Conservation (phyloP, 2,797 vertebrate genomes). For the Columba guinea region DNA sequence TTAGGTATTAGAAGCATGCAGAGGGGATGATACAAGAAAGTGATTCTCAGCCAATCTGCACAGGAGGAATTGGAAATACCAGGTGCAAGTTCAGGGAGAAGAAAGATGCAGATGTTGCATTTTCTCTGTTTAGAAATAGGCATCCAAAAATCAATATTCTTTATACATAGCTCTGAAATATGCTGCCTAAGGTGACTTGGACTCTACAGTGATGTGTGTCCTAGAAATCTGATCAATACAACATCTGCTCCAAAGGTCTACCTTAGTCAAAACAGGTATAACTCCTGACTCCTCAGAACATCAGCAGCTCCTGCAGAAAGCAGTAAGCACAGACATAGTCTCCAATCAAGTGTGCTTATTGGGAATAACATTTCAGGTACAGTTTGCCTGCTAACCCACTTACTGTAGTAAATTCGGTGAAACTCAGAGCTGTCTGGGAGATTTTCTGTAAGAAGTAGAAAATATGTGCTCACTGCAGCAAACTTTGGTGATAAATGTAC, state of each 20-base stretch:
- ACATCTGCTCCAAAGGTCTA: slow-evolving; percentile 29
- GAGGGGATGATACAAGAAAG: not conserved
- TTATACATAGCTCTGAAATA: slow-evolving; percentile 54
- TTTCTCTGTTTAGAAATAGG: slow-evolving; percentile 50
- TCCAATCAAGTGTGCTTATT: slow-evolving; percentile 15
- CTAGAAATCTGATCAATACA: slow-evolving; percentile 52
- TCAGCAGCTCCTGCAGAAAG: not conserved
- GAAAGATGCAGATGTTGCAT: slow-evolving; percentile 40
- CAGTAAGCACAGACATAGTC: not conserved
- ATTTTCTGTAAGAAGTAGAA: not conserved
- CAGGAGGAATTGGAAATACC: not conserved
- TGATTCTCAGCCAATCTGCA: not conserved
- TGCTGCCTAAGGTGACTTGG: slow-evolving; percentile 57
- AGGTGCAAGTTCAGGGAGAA: slow-evolving; percentile 33
- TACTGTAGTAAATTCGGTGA: not conserved
- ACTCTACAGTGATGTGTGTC: slow-evolving; percentile 18
- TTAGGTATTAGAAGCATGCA: not conserved
- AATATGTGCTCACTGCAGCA: not conserved
- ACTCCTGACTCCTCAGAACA: not conserved
- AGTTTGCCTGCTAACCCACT: not conserved
- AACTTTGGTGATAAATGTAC: not conserved
- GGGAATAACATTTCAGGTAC: not conserved
- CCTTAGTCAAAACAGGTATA: not conserved
- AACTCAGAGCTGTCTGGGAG: not conserved
- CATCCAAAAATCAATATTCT: slow-evolving; percentile 47